phyloP scores from a whole-genome alignment of 2,113 vertebrate species.

The Orthonyx spaldingii region DNA sequence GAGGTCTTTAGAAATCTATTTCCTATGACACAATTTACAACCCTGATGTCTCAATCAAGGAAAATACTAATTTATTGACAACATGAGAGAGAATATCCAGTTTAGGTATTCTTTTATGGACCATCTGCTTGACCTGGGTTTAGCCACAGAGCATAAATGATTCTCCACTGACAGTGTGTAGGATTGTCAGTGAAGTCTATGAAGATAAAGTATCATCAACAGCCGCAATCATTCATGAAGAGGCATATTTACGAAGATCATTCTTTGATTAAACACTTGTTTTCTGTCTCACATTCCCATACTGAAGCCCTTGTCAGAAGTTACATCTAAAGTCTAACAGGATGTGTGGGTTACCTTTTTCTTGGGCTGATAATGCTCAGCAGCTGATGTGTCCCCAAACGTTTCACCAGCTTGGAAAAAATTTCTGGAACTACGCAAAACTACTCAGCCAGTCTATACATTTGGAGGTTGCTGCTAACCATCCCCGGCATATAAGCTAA shows the following conservation, averaged over 20 bases:
- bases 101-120: neutral
- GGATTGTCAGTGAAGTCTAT: neutral
- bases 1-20: neutral
- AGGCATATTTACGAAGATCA: fast-evolving
- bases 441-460: neutral
- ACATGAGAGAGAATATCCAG: fast-evolving
- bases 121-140: neutral
- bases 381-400: neutral
- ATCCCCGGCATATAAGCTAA: neutral
- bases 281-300: neutral
- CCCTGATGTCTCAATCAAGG: neutral
- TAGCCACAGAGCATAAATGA: neutral
- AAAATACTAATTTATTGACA: neutral
- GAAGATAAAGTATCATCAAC: neutral
- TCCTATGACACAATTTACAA: neutral
- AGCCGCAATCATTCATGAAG: fast-evolving
- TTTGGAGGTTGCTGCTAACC: neutral
- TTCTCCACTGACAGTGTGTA: neutral
- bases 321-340: neutral
- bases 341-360: neutral
- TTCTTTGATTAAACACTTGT: neutral
- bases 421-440: neutral
- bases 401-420: neutral
- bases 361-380: neutral
- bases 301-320: neutral